phyloP scores from a whole-genome alignment of 2,797 vertebrate species.

The Hemitrygon akajei region DNA sequence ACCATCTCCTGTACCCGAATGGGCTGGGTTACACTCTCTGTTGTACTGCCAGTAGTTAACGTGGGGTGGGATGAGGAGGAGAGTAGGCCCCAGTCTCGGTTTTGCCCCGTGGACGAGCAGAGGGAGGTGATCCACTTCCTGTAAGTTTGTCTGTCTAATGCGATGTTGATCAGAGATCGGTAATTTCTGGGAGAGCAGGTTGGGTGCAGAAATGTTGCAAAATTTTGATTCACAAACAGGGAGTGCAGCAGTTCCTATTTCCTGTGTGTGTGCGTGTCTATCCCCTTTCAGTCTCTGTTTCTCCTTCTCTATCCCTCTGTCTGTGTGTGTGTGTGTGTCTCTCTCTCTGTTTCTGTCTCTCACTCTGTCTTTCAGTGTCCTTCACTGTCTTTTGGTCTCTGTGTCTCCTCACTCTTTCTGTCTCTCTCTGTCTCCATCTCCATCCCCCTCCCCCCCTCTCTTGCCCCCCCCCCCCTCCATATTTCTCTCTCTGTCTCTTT shows the following conservation, averaged over 20 bases:
- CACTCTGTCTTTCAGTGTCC: too few relatives aligned
- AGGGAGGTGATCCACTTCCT: not conserved
- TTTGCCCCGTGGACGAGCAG: not conserved
- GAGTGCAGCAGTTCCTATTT: not conserved
- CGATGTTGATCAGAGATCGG: not conserved
- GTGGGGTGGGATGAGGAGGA: too few relatives aligned
- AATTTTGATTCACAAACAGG: not conserved
- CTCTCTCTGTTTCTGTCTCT: conserved; percentile 15
- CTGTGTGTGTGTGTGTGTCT: not conserved
- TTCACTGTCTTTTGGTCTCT: too few relatives aligned
- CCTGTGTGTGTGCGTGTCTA: conserved; percentile 43
- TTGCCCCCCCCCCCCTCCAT: not conserved
- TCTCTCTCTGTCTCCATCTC: conserved; percentile 11
- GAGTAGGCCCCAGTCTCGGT: too few relatives aligned
- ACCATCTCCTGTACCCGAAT: too few relatives aligned
- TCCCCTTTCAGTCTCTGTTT: not conserved
- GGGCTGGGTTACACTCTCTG: too few relatives aligned
- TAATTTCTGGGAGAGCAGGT: not conserved
- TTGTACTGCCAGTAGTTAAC: not conserved
- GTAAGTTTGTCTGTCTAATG: not conserved
- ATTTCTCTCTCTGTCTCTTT: conserved; percentile 20
- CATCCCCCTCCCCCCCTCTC: not conserved
- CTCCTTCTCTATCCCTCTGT: too few relatives aligned
- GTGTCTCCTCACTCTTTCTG: not conserved
- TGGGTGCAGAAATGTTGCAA: not conserved